Evolutionary conservation across 2,113 vertebrate species (phyloP).

Genomic region (Prinia subflava): DNA sequence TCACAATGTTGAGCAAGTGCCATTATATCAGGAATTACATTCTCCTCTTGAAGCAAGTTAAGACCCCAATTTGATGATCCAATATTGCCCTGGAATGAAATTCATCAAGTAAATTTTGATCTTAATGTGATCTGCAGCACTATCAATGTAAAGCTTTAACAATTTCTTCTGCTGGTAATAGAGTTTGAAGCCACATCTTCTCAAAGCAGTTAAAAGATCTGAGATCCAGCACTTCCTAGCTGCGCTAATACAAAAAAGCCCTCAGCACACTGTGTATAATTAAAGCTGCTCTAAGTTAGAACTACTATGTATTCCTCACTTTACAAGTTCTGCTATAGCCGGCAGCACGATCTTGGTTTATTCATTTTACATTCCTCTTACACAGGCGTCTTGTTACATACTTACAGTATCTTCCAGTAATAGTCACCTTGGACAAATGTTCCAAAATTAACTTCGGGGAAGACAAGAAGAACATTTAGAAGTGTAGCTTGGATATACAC

Average conservation of each 20-base stretch:
- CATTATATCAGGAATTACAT: conserved; percentile 94
- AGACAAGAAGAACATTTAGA: not conserved
- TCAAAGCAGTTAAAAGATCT: not conserved
- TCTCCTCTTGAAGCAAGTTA: conserved; percentile 97
- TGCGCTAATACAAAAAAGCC: not conserved
- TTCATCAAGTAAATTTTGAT: not conserved
- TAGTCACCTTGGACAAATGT: not conserved
- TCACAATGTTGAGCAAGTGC: conserved; percentile 92
- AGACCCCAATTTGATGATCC: conserved; percentile 98
- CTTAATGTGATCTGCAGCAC: not conserved
- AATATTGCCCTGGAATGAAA: conserved; percentile 88
- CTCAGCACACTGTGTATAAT: accelerated
- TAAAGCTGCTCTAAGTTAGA: not conserved
- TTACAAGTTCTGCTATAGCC: not conserved
- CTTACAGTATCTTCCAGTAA: not conserved
- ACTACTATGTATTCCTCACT: not conserved
- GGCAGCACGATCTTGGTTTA: not conserved
- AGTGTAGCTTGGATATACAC: not conserved
- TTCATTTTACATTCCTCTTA: not conserved
- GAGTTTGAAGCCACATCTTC: not conserved
- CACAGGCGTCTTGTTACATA: not conserved
- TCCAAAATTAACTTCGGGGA: not conserved
- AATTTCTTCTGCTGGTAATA: not conserved
- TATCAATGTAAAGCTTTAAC: not conserved
- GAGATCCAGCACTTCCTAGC: not conserved